Base-by-base conservation (phyloP, 2,888 invertebrate genomes). In the Serrognathus titanus region DNA sequence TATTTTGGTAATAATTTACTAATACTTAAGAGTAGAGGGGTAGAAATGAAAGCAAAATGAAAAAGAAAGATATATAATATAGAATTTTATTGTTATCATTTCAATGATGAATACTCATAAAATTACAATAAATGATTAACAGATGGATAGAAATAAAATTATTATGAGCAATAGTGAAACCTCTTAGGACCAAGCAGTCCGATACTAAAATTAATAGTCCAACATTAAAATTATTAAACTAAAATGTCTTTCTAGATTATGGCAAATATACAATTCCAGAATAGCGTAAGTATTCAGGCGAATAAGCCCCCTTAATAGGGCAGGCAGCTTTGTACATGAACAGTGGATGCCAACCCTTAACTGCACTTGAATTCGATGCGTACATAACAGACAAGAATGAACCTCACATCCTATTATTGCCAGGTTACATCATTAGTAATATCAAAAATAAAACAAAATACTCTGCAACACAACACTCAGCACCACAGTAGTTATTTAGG, bases 61-160 rank as follows among this genome's bases (percentile, higher is more conserved):
- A 71, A 68, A 64, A 66, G 58, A 64, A 65, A 64, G 63, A 75
- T 77, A 76, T 75, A 76, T 75, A 77, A 77, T 77, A 77, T 77
- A 77, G 76, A 77, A 75, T 75, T 77, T 77, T 77, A 77, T 76
- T 76, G 72, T 75, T 76, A 75, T 75, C 75, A 75, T 75, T 75
- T 74, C 74, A 75, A 74, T 75, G 70, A 75, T 74, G 74, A 67
- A 76, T 77, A 77, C 75, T 77, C 76, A 75, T 77, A 77, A 77
- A 77, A 76, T 77, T 76, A 76, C 77, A 77, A 75, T 75, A 76
- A 74, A 76, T 75, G 75, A 76, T 75, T 78, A 78, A 78, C 77
- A 78, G 75, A 75, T 75, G 75, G 75, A 76, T 76, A 76, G 75
- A 77, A 77, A 76, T 76, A 77, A 65, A 69, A 68, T 63, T 69